These are phyloP conservation scores for Acleris emargana DNA, from an alignment of 2,888 invertebrate species.

Conservation along the genomic window DNA sequence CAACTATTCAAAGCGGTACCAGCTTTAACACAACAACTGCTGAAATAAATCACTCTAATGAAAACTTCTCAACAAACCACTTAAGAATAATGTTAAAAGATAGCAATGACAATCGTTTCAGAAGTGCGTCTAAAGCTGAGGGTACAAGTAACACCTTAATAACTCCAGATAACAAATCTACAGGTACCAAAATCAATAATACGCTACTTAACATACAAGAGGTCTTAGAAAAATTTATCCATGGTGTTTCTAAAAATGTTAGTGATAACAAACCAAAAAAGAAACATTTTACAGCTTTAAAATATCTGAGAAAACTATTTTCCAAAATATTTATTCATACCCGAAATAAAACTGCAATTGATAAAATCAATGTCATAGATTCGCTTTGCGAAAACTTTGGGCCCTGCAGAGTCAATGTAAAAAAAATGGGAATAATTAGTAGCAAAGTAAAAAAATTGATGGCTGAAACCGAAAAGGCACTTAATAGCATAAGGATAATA, in stretches of 20 bases:
- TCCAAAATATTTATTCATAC: slow-evolving; percentile 52
- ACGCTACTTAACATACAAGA: slow-evolving; percentile 39
- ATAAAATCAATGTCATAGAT: slow-evolving; percentile 52
- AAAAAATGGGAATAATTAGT: slow-evolving; percentile 49
- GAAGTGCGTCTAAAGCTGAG: slow-evolving; percentile 39
- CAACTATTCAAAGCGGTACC: slow-evolving; percentile 15
- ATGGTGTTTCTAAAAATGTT: slow-evolving; percentile 42
- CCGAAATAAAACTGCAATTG: slow-evolving; percentile 41
- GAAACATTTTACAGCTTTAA: slow-evolving; percentile 45
- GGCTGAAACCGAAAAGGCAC: slow-evolving; percentile 55
- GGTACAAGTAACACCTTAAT: no score
- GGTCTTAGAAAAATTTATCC: slow-evolving; percentile 42
- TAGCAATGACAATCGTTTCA: slow-evolving; percentile 44
- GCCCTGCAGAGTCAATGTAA: slow-evolving; percentile 50
- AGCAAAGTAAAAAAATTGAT: slow-evolving; percentile 57
- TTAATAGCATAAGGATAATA: slow-evolving; percentile 60
- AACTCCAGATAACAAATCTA: slow-evolving; percentile 22
- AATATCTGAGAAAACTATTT: slow-evolving; percentile 59
- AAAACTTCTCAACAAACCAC: slow-evolving; percentile 29
- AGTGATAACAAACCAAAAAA: slow-evolving; percentile 44
- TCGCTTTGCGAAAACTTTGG: slow-evolving; percentile 58
- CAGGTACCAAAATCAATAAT: neutral
- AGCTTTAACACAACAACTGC: slow-evolving; percentile 38
- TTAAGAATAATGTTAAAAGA: slow-evolving; percentile 38
- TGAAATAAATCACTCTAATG: neutral